Evolutionary conservation across 2,113 vertebrate species (phyloP).

Genomic region (Regulus satrapa): DNA sequence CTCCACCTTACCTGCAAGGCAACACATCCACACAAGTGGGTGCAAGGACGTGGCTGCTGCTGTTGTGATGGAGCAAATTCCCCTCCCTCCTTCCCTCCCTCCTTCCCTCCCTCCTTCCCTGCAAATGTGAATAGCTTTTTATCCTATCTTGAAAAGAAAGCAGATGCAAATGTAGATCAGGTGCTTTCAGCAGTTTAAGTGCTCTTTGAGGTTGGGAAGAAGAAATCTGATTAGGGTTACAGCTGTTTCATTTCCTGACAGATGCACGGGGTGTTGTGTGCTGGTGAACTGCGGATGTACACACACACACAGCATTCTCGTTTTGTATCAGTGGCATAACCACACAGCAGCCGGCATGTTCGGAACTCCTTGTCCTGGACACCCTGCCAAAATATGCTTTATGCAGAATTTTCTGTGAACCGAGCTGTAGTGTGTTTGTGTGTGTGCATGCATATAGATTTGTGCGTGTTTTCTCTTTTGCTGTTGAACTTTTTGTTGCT

Average conservation of each 20-base stretch:
- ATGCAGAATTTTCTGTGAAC: slow-evolving; percentile 70
- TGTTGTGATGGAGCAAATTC: background rate
- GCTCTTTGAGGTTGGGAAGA: slow-evolving; percentile 39
- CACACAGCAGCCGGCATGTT: slow-evolving; percentile 65
- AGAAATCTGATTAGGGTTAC: slow-evolving; percentile 56
- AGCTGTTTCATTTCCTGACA: slow-evolving; percentile 68
- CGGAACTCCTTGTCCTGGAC: slow-evolving; percentile 79
- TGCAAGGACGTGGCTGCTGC: background rate
- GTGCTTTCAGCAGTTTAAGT: slow-evolving; percentile 46
- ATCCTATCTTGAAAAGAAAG: background rate
- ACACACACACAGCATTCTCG: slow-evolving; percentile 48
- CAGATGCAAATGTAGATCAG: slow-evolving; percentile 32
- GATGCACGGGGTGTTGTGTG: slow-evolving; percentile 47
- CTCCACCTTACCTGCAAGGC: background rate
- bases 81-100: background rate
- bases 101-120: background rate
- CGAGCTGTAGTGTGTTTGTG: slow-evolving; percentile 51
- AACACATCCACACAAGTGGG: background rate
- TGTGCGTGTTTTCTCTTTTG: slow-evolving; percentile 1
- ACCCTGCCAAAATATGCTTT: slow-evolving; percentile 70
- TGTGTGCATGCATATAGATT: background rate
- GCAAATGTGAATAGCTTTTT: background rate
- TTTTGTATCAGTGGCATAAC: slow-evolving; percentile 69
- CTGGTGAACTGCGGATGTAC: slow-evolving; percentile 49
- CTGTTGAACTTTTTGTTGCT: slow-evolving; percentile 7